These are phyloP conservation scores for Iselma pallidipennis DNA, from an alignment of 2,888 invertebrate species.

Conservation along the genomic window DNA sequence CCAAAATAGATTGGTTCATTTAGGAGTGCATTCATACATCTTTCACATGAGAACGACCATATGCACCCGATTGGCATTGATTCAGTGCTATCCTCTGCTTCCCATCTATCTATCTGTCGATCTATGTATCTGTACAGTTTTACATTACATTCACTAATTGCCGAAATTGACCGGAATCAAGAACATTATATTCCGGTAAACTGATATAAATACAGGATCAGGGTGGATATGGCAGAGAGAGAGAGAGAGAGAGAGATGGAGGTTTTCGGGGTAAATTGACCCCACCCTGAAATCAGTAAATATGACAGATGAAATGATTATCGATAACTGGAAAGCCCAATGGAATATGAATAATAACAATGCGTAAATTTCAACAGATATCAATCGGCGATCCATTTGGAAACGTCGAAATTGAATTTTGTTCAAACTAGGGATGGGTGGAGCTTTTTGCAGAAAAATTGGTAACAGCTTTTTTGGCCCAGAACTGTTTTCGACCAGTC, in stretches of 20 bases:
- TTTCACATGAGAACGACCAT: slow-evolving; percentile 5
- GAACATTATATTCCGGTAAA: neutral
- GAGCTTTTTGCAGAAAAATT: no score
- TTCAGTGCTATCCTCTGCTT: neutral
- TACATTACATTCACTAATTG: neutral
- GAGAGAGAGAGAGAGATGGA: neutral
- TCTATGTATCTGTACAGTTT: neutral
- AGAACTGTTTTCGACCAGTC: no score
- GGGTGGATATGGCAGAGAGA: neutral
- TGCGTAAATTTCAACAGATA: neutral
- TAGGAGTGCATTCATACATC: neutral
- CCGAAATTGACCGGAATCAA: neutral
- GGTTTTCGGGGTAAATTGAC: neutral
- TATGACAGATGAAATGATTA: neutral
- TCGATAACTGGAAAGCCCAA: neutral
- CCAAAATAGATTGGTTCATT: slow-evolving; percentile 7
- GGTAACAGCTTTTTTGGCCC: no score
- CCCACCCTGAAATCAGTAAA: neutral
- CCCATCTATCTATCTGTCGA: neutral
- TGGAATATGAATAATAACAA: neutral
- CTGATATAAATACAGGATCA: neutral
- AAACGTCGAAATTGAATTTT: neutral
- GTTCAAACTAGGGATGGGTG: no score
- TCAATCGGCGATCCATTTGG: no score
- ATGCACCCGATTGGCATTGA: neutral